Base-by-base conservation (phyloP, 35 echinoderm and acorn worm species). In the Lytechinus pictus region DNA sequence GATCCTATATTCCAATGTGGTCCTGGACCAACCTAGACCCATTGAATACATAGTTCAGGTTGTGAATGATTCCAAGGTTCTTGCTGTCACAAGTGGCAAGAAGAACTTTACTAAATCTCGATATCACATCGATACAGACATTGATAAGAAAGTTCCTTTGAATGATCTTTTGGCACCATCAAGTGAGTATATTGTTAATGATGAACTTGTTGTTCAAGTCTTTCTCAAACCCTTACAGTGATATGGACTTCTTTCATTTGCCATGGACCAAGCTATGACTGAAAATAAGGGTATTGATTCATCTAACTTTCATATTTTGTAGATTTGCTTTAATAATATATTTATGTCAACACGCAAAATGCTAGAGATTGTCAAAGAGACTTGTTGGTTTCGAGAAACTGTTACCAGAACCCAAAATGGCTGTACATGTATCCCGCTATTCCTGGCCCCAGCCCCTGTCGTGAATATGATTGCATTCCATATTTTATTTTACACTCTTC, bases 111-210 rank as follows among this genome's bases (percentile, higher is more conserved):
- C 98, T 14, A 99, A 99, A 86, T 97, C 97, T 8, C 55, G 98
- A 19, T 99, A 99, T 90, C 95, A 95, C 54, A 94, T 96, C 1
- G 98, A 99, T 71, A 97, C 97, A 29, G 98, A 99, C 89, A 97
- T 99, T 95, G 98, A 99, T 89, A 99, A 99, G 94, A 99, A 99
- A 86, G 98, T 99, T n/a, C 95, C 98, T n/a, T 94, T 97, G n/a
- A 95, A 95, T 61, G 95, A 98, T 58, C 57, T 99, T 9, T 89
- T 96, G 61, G 61, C 95, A 55, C 79, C 95, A 21, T 95, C 95
- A 88, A 96, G 95, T 29, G 72, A 93, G 54, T 95, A 96, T 28
- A 91, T 99, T 24, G 97, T 99, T 11, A 97, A 99, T 90, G 98
- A 99, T 96, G 96, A 96, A 29, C 52, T 97, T 14, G 61, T 97